Conservation (phyloP, 2,888 invertebrate species). For the Sinopyrophorus schimmeli region DNA sequence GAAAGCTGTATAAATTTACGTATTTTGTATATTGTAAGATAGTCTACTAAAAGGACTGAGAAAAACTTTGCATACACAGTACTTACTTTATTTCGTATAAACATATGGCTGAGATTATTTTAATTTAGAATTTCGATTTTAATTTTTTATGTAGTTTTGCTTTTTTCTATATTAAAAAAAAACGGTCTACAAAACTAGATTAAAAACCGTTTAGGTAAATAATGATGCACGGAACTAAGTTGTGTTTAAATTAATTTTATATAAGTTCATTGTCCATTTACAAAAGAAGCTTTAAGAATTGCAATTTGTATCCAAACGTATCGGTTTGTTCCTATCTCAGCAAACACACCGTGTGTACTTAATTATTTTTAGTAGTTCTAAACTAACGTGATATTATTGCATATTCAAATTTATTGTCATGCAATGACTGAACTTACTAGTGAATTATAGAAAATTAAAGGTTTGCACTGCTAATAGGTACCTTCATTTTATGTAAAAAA, state of each 20-base stretch:
- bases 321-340: constrained; percentile 13
- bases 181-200: no score
- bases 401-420: constrained; percentile 46
- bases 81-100: constrained; percentile 34
- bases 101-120: no score
- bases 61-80: constrained; percentile 44
- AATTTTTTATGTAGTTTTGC: no score
- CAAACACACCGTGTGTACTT: constrained; percentile 14
- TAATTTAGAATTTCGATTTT: no score
- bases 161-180: no score
- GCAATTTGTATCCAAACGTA: no score
- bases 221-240: no score
- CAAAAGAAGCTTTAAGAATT: no score
- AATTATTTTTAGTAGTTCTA: constrained; percentile 28
- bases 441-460: constrained; percentile 43
- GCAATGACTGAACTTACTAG: constrained; percentile 52
- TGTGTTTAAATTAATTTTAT: no score
- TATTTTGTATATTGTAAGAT: constrained; percentile 54
- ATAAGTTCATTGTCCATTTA: no score
- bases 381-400: constrained; percentile 50
- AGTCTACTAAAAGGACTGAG: constrained; percentile 45
- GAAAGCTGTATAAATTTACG: constrained; percentile 48
- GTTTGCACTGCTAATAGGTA: constrained; percentile 49
- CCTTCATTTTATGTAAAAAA: constrained; percentile 40
- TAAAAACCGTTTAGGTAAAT: no score